Evolutionary conservation across 1,140 invertebrate genomes (phyloP), one percentile per base, ranked within the genome.

Genomic region (Chlorops oryzae): DNA sequence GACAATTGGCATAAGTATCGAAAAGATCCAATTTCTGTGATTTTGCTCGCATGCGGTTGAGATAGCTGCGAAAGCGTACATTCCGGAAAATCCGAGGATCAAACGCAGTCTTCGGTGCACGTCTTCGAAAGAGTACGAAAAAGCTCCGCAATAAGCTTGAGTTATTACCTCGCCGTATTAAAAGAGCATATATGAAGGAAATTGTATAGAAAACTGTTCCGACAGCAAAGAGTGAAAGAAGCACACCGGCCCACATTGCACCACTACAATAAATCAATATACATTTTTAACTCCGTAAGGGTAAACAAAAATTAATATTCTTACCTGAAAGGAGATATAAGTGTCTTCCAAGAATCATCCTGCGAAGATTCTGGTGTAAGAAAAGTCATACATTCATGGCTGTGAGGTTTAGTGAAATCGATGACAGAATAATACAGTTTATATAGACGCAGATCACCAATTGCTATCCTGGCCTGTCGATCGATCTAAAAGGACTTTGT

Each of bases 341-440:
- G 73, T 4, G 88, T 85, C 68, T 86, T 84, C 86, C 88, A 91
- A 5, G 85, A 86, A 62, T 88, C 87, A 72, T 89, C 82, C 17
- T 80, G 80, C 21, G 84, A 69, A 21, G 87, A 81, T 74, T 89
- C 85, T 2, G 87, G 85, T 5, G 87, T 90, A 3, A 91, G 61
- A 61, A 91, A 91, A 1, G 88, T 90, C 40, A 89, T 77, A 60
- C 88, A 91, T 62, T 90, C 83, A 0, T 84, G 81, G 42, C 81
- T 86, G 45, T 91, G 89, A 0, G 88, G 86, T 35, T 81, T 77
- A n/a, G 82, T 86, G 22, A 91, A 71, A 63, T 91, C 88, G 42
- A 87, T 77, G 13, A 85, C 64, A 46, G 82, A 73, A 25, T 85
- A 62, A 59, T 89, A 80, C 46, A 81, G 77, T 9, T 80, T 75